Evolutionary conservation across 1,140 invertebrate genomes (phyloP), one percentile per base, ranked within the genome.

Genomic region (Bombus soroeensis): DNA sequence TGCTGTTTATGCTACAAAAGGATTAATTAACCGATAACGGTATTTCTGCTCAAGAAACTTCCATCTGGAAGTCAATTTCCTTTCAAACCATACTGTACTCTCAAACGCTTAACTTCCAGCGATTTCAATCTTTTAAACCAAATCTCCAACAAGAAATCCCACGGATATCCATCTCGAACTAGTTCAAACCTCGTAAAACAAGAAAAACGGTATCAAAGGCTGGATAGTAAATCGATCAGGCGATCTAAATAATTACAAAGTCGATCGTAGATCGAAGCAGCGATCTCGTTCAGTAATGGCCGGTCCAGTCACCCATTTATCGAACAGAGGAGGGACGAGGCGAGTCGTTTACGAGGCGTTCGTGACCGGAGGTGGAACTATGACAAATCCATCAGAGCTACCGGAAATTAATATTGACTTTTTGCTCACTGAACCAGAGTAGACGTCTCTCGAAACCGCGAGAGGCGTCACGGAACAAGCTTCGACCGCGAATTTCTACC

Each of bases 181-280:
- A 25, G 9, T 22, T 25, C 9, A 28, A 39, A 25, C 37, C 4
- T 28, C 37, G 25, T 13, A 3, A 25, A 39, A 70, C 22, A 37
- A 32, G 25, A 15, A 13, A 15, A 41, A n/a, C 39, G 28, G 13
- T 15, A n/a, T 12, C 10, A 71, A 71, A 34, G 64, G 15, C 32
- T 73, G 12, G 18, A 32, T 66, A 66, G 57, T 28, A 22, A 43
- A 84, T 90, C 83, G 64, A 85, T 90, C 82, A 75, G 32, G 37
- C 75, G 66, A 85, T 88, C 66, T 22, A n/a, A 64, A 88, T 88
- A 85, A 91, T 91, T 88, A 85, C 84, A 85, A 85, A 92, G 73
- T 88, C 81, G 88, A 89, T 88, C 75, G 88, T 86, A 76, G 34
- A 82, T 88, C 83, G 88, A 88, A 72, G 73, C 71, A 57, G 37